Evolutionary conservation across 2,888 invertebrate species (phyloP).

Genomic region (Caenorhabditis plicata): DNA sequence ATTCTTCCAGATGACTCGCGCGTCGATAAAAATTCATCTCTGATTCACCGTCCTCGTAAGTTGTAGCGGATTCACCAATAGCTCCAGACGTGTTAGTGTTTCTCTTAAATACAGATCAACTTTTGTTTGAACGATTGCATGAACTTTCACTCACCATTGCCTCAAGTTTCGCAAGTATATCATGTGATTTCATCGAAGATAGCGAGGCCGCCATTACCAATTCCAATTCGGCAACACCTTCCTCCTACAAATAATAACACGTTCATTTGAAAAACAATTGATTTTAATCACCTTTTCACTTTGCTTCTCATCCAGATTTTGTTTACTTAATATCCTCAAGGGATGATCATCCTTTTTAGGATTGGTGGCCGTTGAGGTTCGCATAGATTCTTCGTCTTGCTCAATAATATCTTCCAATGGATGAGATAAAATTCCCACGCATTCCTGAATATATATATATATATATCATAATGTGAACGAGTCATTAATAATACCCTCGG

Average conservation of each 20-base stretch:
- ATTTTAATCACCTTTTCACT: background rate
- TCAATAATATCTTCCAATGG: slow-evolving; percentile 56
- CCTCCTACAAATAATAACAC: background rate
- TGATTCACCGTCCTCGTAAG: slow-evolving; percentile 29
- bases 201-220: slow-evolving; percentile 69
- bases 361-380: slow-evolving; percentile 23
- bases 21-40: slow-evolving; percentile 56
- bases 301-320: slow-evolving; percentile 18
- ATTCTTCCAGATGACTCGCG: slow-evolving; percentile 53
- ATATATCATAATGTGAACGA: too few species aligned
- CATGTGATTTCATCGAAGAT: slow-evolving; percentile 57
- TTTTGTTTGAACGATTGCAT: background rate
- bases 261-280: background rate
- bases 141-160: slow-evolving; percentile 13
- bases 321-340: slow-evolving; percentile 38
- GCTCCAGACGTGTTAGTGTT: background rate
- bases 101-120: slow-evolving; percentile 1
- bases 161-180: slow-evolving; percentile 51
- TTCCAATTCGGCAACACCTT: slow-evolving; percentile 71
- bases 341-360: slow-evolving; percentile 37
- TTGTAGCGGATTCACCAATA: too few species aligned
- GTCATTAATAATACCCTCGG: too few species aligned
- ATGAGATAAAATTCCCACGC: slow-evolving; percentile 39
- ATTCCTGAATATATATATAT: slow-evolving; percentile 30
- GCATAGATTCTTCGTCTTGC: slow-evolving; percentile 51